Evolutionary conservation across 2,797 vertebrate genomes (phyloP).

Genomic region (Parauchenoglanis ngamensis): DNA sequence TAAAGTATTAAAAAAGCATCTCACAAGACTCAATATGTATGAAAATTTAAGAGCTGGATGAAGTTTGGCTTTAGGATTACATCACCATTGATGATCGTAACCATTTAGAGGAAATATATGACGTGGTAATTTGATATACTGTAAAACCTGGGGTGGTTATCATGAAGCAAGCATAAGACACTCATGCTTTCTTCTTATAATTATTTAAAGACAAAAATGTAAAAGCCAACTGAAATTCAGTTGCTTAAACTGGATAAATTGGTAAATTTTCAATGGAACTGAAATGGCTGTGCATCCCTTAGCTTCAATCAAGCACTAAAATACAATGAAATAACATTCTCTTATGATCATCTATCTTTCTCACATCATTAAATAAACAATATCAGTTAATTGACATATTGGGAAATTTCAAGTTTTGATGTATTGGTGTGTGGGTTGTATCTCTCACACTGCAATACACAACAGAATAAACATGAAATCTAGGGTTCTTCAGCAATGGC

Average conservation of each 20-base stretch:
- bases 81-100: neutral
- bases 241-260: neutral
- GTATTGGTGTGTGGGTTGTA: conserved; percentile 6
- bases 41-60: neutral
- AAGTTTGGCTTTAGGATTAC: neutral
- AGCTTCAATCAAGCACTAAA: neutral
- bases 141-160: neutral
- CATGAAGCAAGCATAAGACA: neutral
- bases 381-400: conserved; percentile 4
- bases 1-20: neutral
- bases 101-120: neutral
- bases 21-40: neutral
- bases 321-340: neutral
- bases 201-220: neutral
- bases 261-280: neutral
- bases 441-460: neutral
- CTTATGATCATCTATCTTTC: neutral
- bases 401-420: neutral
- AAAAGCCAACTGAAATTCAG: neutral
- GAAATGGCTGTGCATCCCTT: neutral
- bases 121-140: neutral
- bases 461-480: neutral
- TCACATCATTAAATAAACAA: conserved; percentile 24
- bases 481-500: neutral
- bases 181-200: neutral